Conservation (phyloP, 2,797 vertebrate species). For the Craterocephalus amniculus region DNA sequence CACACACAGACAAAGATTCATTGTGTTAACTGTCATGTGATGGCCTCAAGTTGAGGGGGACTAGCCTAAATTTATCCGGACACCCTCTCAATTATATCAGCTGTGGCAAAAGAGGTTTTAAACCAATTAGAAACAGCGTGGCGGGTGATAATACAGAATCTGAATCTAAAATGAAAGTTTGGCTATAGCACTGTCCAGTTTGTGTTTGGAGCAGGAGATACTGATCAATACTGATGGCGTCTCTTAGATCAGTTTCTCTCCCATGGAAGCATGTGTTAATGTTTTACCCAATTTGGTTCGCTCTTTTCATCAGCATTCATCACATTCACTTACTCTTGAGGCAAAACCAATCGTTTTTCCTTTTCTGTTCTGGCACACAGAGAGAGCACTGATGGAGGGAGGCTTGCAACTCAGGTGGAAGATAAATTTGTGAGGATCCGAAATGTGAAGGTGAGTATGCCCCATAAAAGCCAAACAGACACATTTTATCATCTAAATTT, state of each 20-base stretch:
- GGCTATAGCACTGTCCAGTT: constrained; percentile 12
- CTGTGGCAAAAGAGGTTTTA: constrained; percentile 37
- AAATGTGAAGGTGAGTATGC: constrained; percentile 89
- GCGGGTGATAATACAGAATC: constrained; percentile 4
- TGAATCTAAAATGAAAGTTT: constrained; percentile 33
- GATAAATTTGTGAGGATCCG: constrained; percentile 90
- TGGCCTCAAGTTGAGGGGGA: constrained; percentile 43
- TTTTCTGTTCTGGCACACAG: constrained; percentile 77
- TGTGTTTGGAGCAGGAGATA: constrained; percentile 17
- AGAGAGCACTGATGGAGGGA: constrained; percentile 88
- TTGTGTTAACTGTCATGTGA: constrained; percentile 62
- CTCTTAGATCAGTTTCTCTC: background rate
- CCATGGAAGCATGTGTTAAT: constrained; percentile 15
- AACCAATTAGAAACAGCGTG: constrained; percentile 34
- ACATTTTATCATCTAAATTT: background rate
- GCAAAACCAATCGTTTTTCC: constrained; percentile 14
- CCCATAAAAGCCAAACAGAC: background rate
- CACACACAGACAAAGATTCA: constrained; percentile 49
- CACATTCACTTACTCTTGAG: background rate
- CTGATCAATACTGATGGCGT: constrained; percentile 25
- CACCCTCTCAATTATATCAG: constrained; percentile 40
- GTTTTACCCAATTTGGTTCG: constrained; percentile 13
- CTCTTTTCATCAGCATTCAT: constrained; percentile 12
- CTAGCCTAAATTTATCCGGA: constrained; percentile 50
- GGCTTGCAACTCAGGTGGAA: constrained; percentile 90